A percentile compares a stretch with the other conserved stretches of the same genome.
Conservation (phyloP, 2,797 vertebrate genomes). For the Mergus octosetaceus region DNA sequence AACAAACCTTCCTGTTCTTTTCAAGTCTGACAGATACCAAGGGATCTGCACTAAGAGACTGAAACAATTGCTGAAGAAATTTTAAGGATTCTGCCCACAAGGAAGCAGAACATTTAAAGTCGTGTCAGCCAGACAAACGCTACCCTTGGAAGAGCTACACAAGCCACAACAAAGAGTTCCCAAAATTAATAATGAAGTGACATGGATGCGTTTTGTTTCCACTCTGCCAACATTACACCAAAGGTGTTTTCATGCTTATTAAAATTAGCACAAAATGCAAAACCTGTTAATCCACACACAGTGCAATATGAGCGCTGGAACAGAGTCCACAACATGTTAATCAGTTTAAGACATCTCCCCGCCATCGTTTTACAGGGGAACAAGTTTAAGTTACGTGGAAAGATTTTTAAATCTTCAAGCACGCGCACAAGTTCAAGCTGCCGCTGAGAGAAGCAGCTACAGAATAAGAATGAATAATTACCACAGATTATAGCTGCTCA, state of each 20-base stretch:
- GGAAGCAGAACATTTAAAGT: neutral
- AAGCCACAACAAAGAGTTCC: slow-evolving; percentile 23
- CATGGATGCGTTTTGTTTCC: slow-evolving; percentile 28
- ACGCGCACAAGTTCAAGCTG: neutral
- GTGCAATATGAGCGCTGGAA: neutral
- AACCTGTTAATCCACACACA: slow-evolving; percentile 44
- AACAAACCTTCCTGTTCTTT: neutral
- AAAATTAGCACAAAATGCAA: slow-evolving; percentile 32
- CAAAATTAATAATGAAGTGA: neutral
- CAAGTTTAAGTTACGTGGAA: neutral
- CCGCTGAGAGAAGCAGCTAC: neutral
- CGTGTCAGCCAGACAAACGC: neutral
- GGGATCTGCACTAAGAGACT: neutral
- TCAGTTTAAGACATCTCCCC: neutral
- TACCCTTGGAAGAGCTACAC: neutral
- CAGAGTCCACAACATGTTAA: neutral
- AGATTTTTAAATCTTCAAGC: neutral
- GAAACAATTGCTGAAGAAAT: neutral
- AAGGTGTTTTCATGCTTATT: slow-evolving; percentile 6
- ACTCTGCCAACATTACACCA: slow-evolving; percentile 15
- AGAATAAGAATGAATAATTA: slow-evolving; percentile 11
- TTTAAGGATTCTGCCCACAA: neutral
- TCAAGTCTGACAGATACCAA: neutral
- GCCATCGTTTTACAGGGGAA: neutral
- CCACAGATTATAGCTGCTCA: neutral